These are phyloP conservation scores for Drosophila setifemur DNA, from an alignment of 1,140 invertebrate genomes.

Conservation along the genomic window DNA sequence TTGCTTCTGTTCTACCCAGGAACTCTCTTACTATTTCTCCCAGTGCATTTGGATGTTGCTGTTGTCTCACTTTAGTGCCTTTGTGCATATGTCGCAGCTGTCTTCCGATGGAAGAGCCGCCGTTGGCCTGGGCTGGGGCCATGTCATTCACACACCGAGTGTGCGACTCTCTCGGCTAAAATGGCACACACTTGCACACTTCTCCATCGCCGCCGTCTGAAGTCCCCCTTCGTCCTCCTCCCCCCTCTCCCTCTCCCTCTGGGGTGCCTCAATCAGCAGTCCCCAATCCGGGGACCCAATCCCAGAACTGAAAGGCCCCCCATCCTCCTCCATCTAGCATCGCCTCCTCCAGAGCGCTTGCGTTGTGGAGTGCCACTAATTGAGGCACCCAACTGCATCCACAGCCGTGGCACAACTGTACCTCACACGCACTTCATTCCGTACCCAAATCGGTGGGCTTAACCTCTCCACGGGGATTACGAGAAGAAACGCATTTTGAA, in stretches of 20 bases:
- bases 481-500: no score
- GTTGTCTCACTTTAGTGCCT: constrained; percentile 30
- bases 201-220: no score
- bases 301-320: background rate
- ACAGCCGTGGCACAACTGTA: constrained; percentile 54
- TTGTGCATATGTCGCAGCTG: constrained; percentile 49
- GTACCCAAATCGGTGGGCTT: background rate
- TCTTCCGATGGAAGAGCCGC: constrained; percentile 30
- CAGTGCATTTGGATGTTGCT: constrained; percentile 1
- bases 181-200: constrained; percentile 72
- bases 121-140: constrained; percentile 61
- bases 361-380: constrained; percentile 66
- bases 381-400: constrained; percentile 67
- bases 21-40: background rate
- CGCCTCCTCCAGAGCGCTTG: constrained; percentile 45
- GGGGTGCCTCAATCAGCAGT: background rate
- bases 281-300: constrained; percentile 5
- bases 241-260: constrained; percentile 15
- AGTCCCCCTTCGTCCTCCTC: no score
- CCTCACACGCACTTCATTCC: constrained; percentile 14
- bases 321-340: background rate
- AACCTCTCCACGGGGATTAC: background rate
- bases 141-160: constrained; percentile 79
- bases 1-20: background rate
- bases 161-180: constrained; percentile 67